phyloP scores from a whole-genome alignment of 2,888 invertebrate species.

The Mylabris sibirica region DNA sequence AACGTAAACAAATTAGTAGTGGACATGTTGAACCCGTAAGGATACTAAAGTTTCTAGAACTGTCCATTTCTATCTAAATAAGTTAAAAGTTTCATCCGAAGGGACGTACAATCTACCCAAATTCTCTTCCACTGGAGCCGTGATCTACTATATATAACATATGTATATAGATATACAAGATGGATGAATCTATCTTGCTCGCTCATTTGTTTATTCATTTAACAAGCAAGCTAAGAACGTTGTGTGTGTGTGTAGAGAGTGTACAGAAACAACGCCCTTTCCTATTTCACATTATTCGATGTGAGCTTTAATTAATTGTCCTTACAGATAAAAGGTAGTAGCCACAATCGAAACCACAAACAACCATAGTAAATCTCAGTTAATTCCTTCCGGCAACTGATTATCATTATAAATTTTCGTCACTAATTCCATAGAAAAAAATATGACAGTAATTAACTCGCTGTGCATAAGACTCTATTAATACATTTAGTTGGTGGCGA shows the following conservation, averaged over 20 bases:
- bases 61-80: constrained; percentile 46
- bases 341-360: not conserved
- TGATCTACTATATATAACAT: constrained; percentile 24
- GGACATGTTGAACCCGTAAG: constrained; percentile 41
- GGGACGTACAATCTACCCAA: constrained; percentile 22
- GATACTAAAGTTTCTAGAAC: constrained; percentile 41
- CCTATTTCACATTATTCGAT: constrained; percentile 32
- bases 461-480: not conserved
- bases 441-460: constrained; percentile 23
- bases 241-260: not conserved
- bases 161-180: constrained; percentile 11
- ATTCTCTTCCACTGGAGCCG: constrained; percentile 12
- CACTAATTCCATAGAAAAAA: constrained; percentile 9
- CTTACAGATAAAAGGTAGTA: constrained; percentile 25
- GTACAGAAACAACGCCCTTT: constrained; percentile 25
- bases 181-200: constrained; percentile 20
- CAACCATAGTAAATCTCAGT: not conserved
- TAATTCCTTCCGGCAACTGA: not conserved
- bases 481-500: not conserved
- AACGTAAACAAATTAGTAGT: constrained; percentile 43
- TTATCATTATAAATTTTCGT: not conserved
- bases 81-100: constrained; percentile 39
- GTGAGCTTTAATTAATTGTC: constrained; percentile 35
- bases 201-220: constrained; percentile 32
- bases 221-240: constrained; percentile 17